Base-by-base conservation (phyloP, 2,888 invertebrate genomes). In the Ophion obscuratus region DNA sequence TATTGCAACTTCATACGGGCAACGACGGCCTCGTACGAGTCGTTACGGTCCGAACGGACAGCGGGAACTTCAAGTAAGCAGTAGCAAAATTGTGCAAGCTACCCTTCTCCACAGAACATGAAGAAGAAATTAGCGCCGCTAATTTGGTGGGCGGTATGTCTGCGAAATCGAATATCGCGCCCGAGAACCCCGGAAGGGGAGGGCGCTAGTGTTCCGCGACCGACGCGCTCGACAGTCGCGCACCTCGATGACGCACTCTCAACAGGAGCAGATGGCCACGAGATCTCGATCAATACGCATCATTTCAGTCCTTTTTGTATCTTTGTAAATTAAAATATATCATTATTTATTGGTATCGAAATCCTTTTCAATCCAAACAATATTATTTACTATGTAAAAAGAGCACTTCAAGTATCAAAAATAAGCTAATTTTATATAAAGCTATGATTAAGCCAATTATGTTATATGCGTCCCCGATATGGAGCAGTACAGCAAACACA, bases 1-100 rank as follows among this genome's bases (percentile, higher is more conserved):
- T 88, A 4, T 20, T 79, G 0, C 57, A 85, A 62, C 24, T 87
- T 10, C 85, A 86, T 27, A 77, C 78, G 31, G 84, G 88, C 11
- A 57, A 64, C 11, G 86, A 85, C 66, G 82, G 81, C 36, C 47
- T 84, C 10, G 59, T 62, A 40, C 83, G 87, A 70, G 86, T 87
- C 0, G 87, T 83, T 7, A 62, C 87, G n/a, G 76, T 88, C 17
- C 79, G 74, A 61, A 86, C 85, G 1, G 40, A 79, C 2, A 59
- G 14, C 10, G 86, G 84, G 31, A 80, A 71, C 20, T 57, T 83
- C 4, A 86, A 80, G 36, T 67, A 84, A 31, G 78, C 76, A 7
- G 61, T 76, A 11, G 44, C 68, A n/a, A 75, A 76, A 57, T 31
- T 76, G 6, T 67, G 76, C 20, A 76, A 76, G 7, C 1, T 76